Evolutionary conservation across 2,888 invertebrate species (phyloP).

Genomic region (Cremastinae sp.): DNA sequence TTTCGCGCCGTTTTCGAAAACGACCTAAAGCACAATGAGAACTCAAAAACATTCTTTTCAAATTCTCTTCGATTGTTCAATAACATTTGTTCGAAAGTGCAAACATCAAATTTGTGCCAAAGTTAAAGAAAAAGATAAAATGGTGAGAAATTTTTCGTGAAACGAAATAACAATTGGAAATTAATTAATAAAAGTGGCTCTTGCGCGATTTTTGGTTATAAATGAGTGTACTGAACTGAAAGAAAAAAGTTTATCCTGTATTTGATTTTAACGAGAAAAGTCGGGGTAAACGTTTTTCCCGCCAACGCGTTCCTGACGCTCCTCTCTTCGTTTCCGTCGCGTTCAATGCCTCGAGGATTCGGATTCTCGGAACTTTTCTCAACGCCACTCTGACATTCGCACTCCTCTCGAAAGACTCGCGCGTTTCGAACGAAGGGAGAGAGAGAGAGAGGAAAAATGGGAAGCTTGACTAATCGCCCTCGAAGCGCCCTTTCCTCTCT

Average conservation of each 20-base stretch:
- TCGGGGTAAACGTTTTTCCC: constrained; percentile 52
- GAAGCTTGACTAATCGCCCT: constrained; percentile 61
- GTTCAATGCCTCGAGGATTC: too few species aligned
- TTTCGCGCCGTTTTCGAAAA: constrained; percentile 7
- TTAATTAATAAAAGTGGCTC: background rate
- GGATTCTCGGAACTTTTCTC: too few species aligned
- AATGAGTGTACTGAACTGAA: constrained; percentile 13
- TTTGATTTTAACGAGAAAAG: constrained; percentile 9
- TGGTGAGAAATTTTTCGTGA: background rate
- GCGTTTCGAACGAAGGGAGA: constrained; percentile 43
- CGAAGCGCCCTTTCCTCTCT: constrained; percentile 62
- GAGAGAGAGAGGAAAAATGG: constrained; percentile 24
- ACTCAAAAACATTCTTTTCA: background rate
- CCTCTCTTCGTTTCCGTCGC: constrained; percentile 7
- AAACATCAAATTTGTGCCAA: too few species aligned
- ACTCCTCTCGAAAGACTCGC: constrained; percentile 46
- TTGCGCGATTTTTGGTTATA: constrained; percentile 20
- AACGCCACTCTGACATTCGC: constrained; percentile 36
- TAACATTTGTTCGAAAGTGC: too few species aligned
- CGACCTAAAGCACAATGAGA: background rate
- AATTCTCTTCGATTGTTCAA: too few species aligned
- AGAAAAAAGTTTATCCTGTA: constrained; percentile 20
- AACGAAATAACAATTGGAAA: background rate
- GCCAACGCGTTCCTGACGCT: constrained; percentile 50
- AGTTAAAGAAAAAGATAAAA: too few species aligned